Base-by-base conservation (phyloP, 2,113 vertebrate species). In the Charina bottae region DNA sequence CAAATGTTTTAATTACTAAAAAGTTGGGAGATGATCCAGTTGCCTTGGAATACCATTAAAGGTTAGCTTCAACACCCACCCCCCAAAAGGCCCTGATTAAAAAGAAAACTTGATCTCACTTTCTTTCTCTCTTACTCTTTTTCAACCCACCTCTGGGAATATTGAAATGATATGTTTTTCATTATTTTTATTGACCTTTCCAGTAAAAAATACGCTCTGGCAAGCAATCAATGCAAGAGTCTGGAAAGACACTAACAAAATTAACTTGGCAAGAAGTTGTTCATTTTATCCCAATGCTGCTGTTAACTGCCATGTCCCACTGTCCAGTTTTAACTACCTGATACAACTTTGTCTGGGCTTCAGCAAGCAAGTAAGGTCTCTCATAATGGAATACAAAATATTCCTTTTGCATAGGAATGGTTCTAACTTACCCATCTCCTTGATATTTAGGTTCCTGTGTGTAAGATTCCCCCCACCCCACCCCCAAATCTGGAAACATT, bases 1-100 rank as follows among this genome's bases (percentile, higher is more conserved):
- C 56, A 12, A 85, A 93, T 13, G 23, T 59, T 94, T 37, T 83
- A 87, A 42, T 92, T 92, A 84, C 55, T 92, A 56, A 5, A 89
- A 78, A 78, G 42, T 12, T 46, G 24, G 46, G 93, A 72, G 85
- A 78, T 85, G 72, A 94, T 90, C 68, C 42, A 93, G 83, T 85
- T 94, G 94, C 89, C 62, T 90, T 88, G 83, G 91, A 95, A 93
- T 62, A 87, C 90, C 53, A 88, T 28, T 64, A 93, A 91, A 93
- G 46, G 91, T 90, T 90, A 91, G 88, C 93, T 93, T 89, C 78
- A 93, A 59, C 24, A 59, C 33, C 37, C 72, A 10, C 83, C 42
- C 42, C 83, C 23, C 53, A 59, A 93, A 90, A 91, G 93, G 88
- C 85, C 93, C 89, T 26, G 49, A 92, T 89, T 93, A 37, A 68